Evolutionary conservation across 2,888 invertebrate genomes (phyloP), one percentile per base, ranked within the genome.

Genomic region (Ochropleura plecta): DNA sequence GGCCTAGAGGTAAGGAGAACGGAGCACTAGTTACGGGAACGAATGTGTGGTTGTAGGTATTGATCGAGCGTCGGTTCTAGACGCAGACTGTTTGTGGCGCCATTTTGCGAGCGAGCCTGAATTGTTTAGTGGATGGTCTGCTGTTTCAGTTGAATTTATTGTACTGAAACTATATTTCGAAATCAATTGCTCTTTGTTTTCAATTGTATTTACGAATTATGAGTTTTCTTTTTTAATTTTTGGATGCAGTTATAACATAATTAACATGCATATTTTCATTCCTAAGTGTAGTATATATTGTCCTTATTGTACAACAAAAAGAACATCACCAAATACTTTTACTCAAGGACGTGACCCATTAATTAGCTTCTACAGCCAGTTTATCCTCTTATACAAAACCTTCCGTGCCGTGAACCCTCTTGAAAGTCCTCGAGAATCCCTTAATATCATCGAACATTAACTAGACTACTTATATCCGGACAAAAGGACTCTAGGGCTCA

Each of bases 1-100:
- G n/a, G 62, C 44, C 12, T 10, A 62, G n/a, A 20, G n/a, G 12
- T 53, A 3, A 10, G 66, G 65, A 60, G 51, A 44, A 16, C 16
- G 42, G 63, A 20, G 30, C 20, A 46, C 12, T 12, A 49, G 68
- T 57, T 20, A 69, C 73, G 16, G 51, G 57, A 69, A 57, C n/a
- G n/a, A 65, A 51, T 68, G 60, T 60, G 67, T 51, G 49, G 63
- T 49, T 57, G 60, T 40, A 9, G 8, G 66, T 79, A 81, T 81
- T 63, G 81, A 81, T 81, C 84, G 59, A 12, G 42, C 5, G 57
- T 18, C 20, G 60, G 51, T 69, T 30, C 79, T 64, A 72, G 79
- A 46, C 53, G 55, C 3, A 44, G 18, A 55, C 42, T 5, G 42
- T 30, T 48, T n/a, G 60, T 60, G 73, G 63, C 55, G 73, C 79